These are phyloP conservation scores for Psix sp. DNA, from an alignment of 1,140 invertebrate species.

Conservation along the genomic window DNA sequence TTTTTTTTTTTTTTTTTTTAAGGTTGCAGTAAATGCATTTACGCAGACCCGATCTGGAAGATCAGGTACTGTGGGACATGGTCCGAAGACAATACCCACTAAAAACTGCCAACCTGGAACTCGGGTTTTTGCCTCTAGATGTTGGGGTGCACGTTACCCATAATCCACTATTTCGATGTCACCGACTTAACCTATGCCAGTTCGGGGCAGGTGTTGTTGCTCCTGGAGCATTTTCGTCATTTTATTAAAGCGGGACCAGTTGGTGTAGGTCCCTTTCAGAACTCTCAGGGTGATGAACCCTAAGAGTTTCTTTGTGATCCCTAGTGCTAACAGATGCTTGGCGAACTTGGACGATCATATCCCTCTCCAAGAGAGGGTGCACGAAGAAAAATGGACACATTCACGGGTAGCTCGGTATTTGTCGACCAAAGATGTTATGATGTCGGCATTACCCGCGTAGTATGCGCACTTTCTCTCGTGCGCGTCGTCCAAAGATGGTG, in stretches of 20 bases:
- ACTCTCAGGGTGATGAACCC: constrained; percentile 33
- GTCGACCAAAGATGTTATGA: not conserved
- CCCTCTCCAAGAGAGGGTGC: constrained; percentile 50
- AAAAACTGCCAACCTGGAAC: not conserved
- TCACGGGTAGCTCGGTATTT: not conserved
- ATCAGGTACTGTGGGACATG: not conserved
- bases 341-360: constrained; percentile 32
- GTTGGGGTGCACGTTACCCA: constrained; percentile 4
- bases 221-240: constrained; percentile 45
- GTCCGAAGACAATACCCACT: not conserved
- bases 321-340: not conserved
- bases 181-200: not conserved
- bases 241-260: constrained; percentile 49
- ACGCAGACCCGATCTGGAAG: too few species aligned
- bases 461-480: not conserved
- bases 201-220: not conserved
- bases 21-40: not conserved
- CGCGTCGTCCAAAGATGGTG: not conserved
- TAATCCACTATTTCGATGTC: not conserved
- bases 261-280: constrained; percentile 39
- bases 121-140: constrained; percentile 24
- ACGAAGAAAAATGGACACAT: not conserved
- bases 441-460: not conserved
- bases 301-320: constrained; percentile 13
- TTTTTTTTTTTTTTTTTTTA: constrained; percentile 6